Base-by-base conservation (phyloP, 2,888 invertebrate species). In the Apantesis nais region DNA sequence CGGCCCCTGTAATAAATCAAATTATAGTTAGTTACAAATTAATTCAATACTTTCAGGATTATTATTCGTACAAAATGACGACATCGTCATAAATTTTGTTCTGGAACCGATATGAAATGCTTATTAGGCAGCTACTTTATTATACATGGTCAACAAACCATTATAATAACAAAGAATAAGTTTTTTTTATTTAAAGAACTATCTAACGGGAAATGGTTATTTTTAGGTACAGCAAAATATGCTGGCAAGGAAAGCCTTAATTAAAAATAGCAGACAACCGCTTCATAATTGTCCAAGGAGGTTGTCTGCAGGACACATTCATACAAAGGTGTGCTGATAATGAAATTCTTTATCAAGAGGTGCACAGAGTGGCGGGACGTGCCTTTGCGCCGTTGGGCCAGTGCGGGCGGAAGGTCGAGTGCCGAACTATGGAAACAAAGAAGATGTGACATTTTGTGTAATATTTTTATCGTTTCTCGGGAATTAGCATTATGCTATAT, bases 341-440 rank as follows among this genome's bases (percentile, higher is more conserved):
- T 92, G 90, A 91, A 92, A 92, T 92, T 91, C 91, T 92, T 90
- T 91, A 91, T 89, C 89, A 90, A 88, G 89, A 88, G 89, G 88
- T 88, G 86, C 83, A 86, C 81, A 80, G 85, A 89, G 89, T 86
- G 89, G 84, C 78, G 86, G 81, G 82, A 89, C 91, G 91, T 91
- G 90, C 86, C 85, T 87, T 74, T 76, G 77, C 77, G 79, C 76
- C 74, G 79, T 71, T 75, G 63, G 62, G 69, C 75, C 65, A 68
- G 64, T 72, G 75, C 74, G 67, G 69, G 64, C 71, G 76, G 81
- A 86, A 87, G 84, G 85, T 86, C 81, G 77, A 85, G 81, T 74
- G 68, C 71, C 66, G 72, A 74, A 79, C 82, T 79, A 78, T 75
- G 77, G 71, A 81, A 81, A 78, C 74, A 77, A 73, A 78, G 74